Base-by-base conservation (phyloP, 2,888 invertebrate species). In the Eilema caniola region DNA sequence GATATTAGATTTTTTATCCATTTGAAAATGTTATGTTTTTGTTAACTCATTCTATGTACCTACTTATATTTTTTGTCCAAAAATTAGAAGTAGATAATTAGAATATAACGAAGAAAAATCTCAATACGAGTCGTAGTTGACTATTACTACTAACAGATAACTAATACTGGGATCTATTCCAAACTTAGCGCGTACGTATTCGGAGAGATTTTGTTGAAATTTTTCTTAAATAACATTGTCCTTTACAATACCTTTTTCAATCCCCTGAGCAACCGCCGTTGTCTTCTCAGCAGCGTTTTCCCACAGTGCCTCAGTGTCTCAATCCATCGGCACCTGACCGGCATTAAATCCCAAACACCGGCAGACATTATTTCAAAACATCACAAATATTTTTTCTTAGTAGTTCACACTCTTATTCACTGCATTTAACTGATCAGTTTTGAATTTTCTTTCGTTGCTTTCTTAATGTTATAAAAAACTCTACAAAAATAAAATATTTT, bases 271-370 rank as follows among this genome's bases (percentile, higher is more conserved):
- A 95, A 81, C 24, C 93, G 86, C 60, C 95, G 87, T 79, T 95
- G 95, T 57, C 95, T 89, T 20, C 94, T 89, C 85, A 95, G 88
- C 72, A 95, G 87, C 24, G 95, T 94, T 81, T 95, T 95, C 60
- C 95, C 95, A 83, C 95, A 95, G 75, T 93, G 90, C 66, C 94
- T 86, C 83, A 95, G 84, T 62, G 95, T 93, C 84, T 95, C 94
- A 64, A 95, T 92, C 94, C 94, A 94, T 37, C 92, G 89, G 83
- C 92, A 89, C 83, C 93, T 86, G 69, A 90, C 90, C 79, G 93
- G 95, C 90, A 95, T 88, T 83, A 95, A 78, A 79, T 95, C 93
- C 91, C 95, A 93, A 74, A 93, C 90, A 67, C 88, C 91, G 72
- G 84, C 82, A 56, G 92, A 90, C 93, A 94, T 93, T 88, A 74